phyloP scores from a whole-genome alignment of 2,888 invertebrate genomes.

The Andrena bucephala region DNA sequence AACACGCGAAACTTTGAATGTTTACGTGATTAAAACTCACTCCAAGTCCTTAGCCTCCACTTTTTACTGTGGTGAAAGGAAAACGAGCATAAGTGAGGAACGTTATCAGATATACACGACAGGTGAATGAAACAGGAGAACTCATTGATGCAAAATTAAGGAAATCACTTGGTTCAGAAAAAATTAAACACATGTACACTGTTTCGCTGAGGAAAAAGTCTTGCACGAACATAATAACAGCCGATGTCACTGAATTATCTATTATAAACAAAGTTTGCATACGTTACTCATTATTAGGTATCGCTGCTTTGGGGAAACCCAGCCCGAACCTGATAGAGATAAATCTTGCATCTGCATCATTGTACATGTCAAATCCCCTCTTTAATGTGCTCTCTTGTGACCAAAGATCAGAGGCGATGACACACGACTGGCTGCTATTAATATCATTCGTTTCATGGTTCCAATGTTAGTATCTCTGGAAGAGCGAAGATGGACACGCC shows the following conservation, averaged over 20 bases:
- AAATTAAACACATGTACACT: background rate
- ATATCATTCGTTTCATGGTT: background rate
- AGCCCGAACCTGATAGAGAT: background rate
- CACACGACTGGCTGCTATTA: background rate
- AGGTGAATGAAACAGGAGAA: too few species aligned
- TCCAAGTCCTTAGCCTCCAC: background rate
- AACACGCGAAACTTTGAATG: too few species aligned
- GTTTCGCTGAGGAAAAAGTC: too few species aligned
- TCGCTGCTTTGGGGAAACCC: slow-evolving; percentile 2
- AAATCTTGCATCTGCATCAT: background rate
- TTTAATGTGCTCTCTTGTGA: background rate
- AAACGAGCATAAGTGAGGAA: too few species aligned
- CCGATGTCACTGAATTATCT: background rate
- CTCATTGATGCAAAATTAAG: too few species aligned
- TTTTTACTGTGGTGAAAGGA: background rate
- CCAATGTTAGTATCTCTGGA: slow-evolving; percentile 1
- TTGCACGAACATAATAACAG: background rate
- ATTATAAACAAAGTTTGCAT: background rate
- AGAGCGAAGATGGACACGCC: slow-evolving; percentile 28
- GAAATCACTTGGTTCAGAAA: too few species aligned
- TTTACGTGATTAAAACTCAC: too few species aligned
- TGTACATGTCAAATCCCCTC: background rate
- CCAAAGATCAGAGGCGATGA: slow-evolving; percentile 32
- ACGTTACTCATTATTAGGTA: background rate
- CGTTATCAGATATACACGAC: too few species aligned